Evolutionary conservation across 2,888 invertebrate genomes (phyloP).

Genomic region (Hypolimnas misippus): DNA sequence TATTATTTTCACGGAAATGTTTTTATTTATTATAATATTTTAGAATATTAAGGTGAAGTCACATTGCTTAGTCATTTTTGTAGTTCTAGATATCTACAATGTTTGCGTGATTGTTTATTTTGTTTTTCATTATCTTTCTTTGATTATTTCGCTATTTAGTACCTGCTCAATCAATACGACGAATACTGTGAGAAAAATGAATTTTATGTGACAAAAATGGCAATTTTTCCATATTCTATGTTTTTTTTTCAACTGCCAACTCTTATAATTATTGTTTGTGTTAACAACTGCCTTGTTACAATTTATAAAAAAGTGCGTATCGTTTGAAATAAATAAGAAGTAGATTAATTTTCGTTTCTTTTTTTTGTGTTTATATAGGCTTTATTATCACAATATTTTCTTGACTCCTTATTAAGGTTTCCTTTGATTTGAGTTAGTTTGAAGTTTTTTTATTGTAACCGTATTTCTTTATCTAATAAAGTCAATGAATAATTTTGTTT

Average conservation of each 20-base stretch:
- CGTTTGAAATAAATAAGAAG: neutral
- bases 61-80: constrained; percentile 77
- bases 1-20: constrained; percentile 53
- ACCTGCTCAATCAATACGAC: constrained; percentile 57
- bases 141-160: constrained; percentile 56
- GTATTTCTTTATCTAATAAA: constrained; percentile 40
- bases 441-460: constrained; percentile 27
- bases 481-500: constrained; percentile 21
- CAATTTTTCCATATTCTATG: neutral
- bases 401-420: constrained; percentile 18
- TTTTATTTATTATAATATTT: constrained; percentile 58
- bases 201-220: neutral
- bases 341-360: neutral
- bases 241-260: neutral
- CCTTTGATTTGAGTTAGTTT: constrained; percentile 19
- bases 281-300: neutral
- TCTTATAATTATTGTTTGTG: neutral
- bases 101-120: constrained; percentile 30
- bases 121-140: constrained; percentile 50
- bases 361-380: neutral
- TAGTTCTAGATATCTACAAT: constrained; percentile 56
- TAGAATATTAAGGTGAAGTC: constrained; percentile 71
- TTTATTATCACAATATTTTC: constrained; percentile 8
- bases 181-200: constrained; percentile 20
- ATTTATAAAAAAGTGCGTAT: neutral